Conservation (phyloP, 2,113 vertebrate genomes). For the Urocynchramus pylzowi region DNA sequence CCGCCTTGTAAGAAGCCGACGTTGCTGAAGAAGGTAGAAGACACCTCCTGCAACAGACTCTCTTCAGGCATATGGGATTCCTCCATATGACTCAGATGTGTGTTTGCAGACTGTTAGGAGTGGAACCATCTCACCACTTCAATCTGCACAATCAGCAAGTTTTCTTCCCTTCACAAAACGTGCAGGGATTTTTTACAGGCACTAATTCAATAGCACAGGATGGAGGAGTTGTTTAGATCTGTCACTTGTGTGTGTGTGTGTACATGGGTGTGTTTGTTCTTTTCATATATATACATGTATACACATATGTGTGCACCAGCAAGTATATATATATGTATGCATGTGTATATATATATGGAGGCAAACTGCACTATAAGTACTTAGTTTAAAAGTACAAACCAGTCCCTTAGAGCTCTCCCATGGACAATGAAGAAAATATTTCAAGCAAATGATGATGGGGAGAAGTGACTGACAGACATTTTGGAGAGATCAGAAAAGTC, state of each 20-base stretch:
- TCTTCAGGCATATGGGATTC: conserved; percentile 69
- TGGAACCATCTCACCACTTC: background rate
- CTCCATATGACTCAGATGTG: conserved; percentile 38
- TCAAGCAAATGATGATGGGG: background rate
- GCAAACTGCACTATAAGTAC: conserved; percentile 30
- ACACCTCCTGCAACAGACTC: conserved; percentile 64
- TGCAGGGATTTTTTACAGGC: background rate
- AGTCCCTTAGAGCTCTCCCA: background rate
- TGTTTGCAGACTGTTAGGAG: background rate
- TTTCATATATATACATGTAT: background rate
- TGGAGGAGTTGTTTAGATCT: background rate
- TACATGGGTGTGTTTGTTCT: background rate
- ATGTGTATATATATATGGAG: background rate
- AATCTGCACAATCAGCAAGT: background rate
- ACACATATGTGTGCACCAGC: background rate
- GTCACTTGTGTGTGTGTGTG: background rate
- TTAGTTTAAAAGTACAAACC: background rate
- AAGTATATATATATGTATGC: background rate
- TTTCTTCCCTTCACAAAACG: background rate
- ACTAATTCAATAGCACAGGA: conserved; percentile 37
- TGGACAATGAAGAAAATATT: background rate
- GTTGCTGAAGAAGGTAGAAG: conserved; percentile 75
- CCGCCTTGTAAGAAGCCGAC: conserved; percentile 81
- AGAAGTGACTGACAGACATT: background rate
- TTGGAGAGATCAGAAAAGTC: background rate